A percentile compares a stretch with the other conserved stretches of the same genome.
phyloP scores from a whole-genome alignment of 2,888 invertebrate species.

The Drosophila ustulata region DNA sequence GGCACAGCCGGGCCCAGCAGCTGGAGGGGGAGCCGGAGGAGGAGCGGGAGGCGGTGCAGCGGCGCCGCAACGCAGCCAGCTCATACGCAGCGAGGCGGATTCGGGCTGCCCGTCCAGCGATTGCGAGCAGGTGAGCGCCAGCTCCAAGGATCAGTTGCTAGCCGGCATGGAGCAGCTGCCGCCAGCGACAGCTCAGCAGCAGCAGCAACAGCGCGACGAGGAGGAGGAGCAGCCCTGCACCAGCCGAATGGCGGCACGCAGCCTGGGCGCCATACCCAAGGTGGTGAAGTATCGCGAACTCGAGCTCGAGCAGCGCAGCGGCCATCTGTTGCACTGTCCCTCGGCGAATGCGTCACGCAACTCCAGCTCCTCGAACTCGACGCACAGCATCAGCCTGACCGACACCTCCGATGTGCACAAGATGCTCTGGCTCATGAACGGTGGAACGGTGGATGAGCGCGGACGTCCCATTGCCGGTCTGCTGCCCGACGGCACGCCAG shows the following conservation, averaged over 20 bases:
- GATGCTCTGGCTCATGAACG: slow-evolving; percentile 85
- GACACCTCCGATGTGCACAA: slow-evolving; percentile 84
- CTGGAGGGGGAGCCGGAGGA: slow-evolving; percentile 19
- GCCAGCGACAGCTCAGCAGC: slow-evolving; percentile 85
- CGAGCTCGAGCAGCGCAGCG: slow-evolving; percentile 68
- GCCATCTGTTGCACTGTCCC: slow-evolving; percentile 86
- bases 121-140: slow-evolving; percentile 88
- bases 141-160: slow-evolving; percentile 89
- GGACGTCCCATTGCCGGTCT: slow-evolving; percentile 73
- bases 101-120: slow-evolving; percentile 85
- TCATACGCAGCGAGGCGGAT: slow-evolving; percentile 85
- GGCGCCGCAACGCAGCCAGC: slow-evolving; percentile 36
- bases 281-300: slow-evolving; percentile 83
- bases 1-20: slow-evolving; percentile 36
- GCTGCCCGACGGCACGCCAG: slow-evolving; percentile 63
- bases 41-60: slow-evolving; percentile 11
- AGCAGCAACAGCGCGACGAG: slow-evolving; percentile 76
- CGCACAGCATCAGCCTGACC: slow-evolving; percentile 86
- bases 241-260: slow-evolving; percentile 69
- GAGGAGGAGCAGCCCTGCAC: slow-evolving; percentile 67
- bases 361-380: slow-evolving; percentile 86
- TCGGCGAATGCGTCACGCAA: slow-evolving; percentile 85
- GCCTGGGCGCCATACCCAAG: slow-evolving; percentile 86
- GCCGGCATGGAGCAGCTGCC: slow-evolving; percentile 82
- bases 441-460: slow-evolving; percentile 77